phyloP scores from a whole-genome alignment of 2,113 vertebrate genomes.

The Psammodynastes pulverulentus region DNA sequence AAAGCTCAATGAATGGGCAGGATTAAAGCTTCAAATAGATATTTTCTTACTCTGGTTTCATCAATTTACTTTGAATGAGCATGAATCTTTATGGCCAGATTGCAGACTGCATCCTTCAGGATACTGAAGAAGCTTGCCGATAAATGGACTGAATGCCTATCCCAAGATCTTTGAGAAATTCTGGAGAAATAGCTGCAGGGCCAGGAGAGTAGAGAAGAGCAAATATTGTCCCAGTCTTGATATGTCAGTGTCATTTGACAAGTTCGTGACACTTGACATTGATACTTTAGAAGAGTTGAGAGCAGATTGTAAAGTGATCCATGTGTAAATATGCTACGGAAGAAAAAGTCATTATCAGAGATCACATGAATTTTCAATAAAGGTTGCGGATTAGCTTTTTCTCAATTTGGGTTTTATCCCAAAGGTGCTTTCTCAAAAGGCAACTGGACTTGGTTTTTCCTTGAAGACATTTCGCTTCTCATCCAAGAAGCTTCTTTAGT shows the following conservation, averaged over 20 bases:
- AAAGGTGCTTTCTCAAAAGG: too few relatives aligned
- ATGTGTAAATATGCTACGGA: neutral
- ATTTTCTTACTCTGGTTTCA: neutral
- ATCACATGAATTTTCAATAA: neutral
- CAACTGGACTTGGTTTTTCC: too few relatives aligned
- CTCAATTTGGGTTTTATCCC: neutral
- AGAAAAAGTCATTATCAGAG: neutral
- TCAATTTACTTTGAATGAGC: neutral
- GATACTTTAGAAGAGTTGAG: neutral
- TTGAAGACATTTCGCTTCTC: too few relatives aligned
- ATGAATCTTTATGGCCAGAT: neutral
- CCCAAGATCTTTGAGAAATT: neutral
- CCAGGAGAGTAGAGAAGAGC: neutral
- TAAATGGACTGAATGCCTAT: neutral
- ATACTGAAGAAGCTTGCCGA: neutral
- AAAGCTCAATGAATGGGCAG: neutral
- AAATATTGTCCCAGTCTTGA: neutral
- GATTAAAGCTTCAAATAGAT: neutral
- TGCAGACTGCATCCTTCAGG: neutral
- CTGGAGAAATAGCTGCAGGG: neutral
- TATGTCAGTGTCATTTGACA: neutral
- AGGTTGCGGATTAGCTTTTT: neutral
- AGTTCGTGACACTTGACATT: too few relatives aligned
- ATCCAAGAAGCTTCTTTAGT: too few relatives aligned
- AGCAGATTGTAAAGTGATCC: neutral